Conservation (phyloP, 2,888 invertebrate genomes). For the Ophion obscuratus region DNA sequence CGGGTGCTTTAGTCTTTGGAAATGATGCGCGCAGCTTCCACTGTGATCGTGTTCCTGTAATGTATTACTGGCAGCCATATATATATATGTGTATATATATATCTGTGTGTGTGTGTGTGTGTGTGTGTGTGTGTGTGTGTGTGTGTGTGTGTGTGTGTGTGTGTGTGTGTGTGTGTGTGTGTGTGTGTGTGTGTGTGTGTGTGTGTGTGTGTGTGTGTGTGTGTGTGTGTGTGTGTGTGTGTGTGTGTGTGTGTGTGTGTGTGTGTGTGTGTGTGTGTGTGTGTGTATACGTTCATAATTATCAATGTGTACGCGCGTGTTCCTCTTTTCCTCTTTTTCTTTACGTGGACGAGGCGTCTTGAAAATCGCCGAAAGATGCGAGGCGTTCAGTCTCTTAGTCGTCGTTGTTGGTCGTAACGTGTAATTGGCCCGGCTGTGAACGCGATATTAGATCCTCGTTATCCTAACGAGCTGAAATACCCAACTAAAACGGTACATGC, state of each 20-base stretch:
- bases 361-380: constrained; percentile 64
- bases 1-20: constrained; percentile 45
- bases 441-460: constrained; percentile 84
- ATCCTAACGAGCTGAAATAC: constrained; percentile 83
- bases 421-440: constrained; percentile 82
- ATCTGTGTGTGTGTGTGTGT: too few relatives aligned
- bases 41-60: constrained; percentile 41
- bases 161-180: too few relatives aligned
- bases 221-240: too few relatives aligned
- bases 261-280: too few relatives aligned
- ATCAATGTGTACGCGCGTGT: not conserved
- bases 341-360: constrained; percentile 43
- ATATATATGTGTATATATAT: not conserved
- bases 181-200: too few relatives aligned
- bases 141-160: too few relatives aligned
- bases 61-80: constrained; percentile 24
- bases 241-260: too few relatives aligned
- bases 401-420: constrained; percentile 75
- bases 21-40: constrained; percentile 32
- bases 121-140: too few relatives aligned
- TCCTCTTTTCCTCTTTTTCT: constrained; percentile 44
- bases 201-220: too few relatives aligned
- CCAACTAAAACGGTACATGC: constrained; percentile 76
- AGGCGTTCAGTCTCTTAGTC: constrained; percentile 43
- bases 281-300: too few relatives aligned